Evolutionary conservation across 2,113 vertebrate species (phyloP), one percentile per base, ranked within the genome.

Genomic region (Nycticebus coucang): DNA sequence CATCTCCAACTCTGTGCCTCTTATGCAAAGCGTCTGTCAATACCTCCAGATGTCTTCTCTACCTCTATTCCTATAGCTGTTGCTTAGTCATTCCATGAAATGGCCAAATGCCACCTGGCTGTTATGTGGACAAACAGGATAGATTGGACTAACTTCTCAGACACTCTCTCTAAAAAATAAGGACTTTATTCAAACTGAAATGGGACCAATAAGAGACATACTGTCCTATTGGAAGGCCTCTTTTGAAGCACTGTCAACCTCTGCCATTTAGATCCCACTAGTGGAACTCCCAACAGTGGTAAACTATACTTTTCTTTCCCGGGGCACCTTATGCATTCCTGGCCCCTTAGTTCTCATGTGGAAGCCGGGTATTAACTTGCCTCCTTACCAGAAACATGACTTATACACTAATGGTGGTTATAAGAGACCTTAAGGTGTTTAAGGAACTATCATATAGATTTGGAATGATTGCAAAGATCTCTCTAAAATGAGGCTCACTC

Each of bases 61-160:
- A 30, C 53, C 62, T 41, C n/a, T 28, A 66, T 89, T 96, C 26
- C 41, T 30, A 24, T 89, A 82, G 24, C 14, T 30, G 21, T 81
- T 86, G 74, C 19, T 94, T 74, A 96, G 57, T 84, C 72, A 84
- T 94, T 87, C 62, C 19, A 2, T 69, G 62, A 85, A 80, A 64
- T 93, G 55, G 53, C 50, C 18, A 17, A 78, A 64, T 97, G 90
- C 57, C 41, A 50, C 66, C 45, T 91, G 77, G 24, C 57, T 95
- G 50, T 37, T 87, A 57, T 88, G 64, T 86, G 68, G 17, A 81
- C 50, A 86, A 68, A 91, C 62, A 91, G 62, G 26, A 69, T 30
- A 69, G 59, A 7, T 90, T 89, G 75, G 45, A 50, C n/a, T 87
- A 50, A 80, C 60, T 94, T 87, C 41, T 64, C 60, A 85, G 19